Conservation (phyloP, 2,888 invertebrate genomes). For the Ypsolopha sequella region DNA sequence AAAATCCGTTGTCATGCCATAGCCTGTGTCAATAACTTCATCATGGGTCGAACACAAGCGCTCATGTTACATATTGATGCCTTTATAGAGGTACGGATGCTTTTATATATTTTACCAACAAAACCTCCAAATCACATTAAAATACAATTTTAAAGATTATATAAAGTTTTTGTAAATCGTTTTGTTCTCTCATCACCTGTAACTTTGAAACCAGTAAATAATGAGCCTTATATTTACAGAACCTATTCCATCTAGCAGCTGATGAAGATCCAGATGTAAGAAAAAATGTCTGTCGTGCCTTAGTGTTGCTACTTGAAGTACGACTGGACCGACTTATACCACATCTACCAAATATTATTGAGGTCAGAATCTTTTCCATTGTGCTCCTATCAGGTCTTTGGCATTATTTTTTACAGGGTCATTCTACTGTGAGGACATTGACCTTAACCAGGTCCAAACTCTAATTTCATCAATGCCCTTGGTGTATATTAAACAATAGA, state of each 20-base stretch:
- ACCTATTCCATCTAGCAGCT: conserved; percentile 92
- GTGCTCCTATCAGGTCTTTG: conserved; percentile 15
- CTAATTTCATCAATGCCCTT: too few relatives aligned
- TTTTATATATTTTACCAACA: neutral
- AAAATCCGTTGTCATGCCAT: conserved; percentile 98
- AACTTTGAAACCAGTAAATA: too few relatives aligned
- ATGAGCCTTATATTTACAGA: conserved; percentile 50
- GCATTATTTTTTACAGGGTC: neutral
- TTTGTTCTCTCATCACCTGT: too few relatives aligned
- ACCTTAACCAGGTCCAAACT: too few relatives aligned
- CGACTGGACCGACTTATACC: conserved; percentile 94
- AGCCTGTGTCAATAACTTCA: conserved; percentile 98
- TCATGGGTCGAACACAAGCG: conserved; percentile 92
- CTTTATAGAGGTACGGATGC: conserved; percentile 80
- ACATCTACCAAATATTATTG: conserved; percentile 96
- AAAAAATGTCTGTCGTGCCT: conserved; percentile 97
- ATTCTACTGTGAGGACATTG: neutral
- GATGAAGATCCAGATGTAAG: conserved; percentile 98
- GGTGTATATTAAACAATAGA: too few relatives aligned
- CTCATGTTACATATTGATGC: conserved; percentile 95
- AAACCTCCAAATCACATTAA: neutral
- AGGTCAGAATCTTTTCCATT: conserved; percentile 59
- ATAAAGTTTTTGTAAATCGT: too few relatives aligned
- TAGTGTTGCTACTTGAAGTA: conserved; percentile 97
- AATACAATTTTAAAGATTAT: neutral